Evolutionary conservation across 2,888 invertebrate species (phyloP), one percentile per base, ranked within the genome.

Genomic region (Coleophora flavipennella): DNA sequence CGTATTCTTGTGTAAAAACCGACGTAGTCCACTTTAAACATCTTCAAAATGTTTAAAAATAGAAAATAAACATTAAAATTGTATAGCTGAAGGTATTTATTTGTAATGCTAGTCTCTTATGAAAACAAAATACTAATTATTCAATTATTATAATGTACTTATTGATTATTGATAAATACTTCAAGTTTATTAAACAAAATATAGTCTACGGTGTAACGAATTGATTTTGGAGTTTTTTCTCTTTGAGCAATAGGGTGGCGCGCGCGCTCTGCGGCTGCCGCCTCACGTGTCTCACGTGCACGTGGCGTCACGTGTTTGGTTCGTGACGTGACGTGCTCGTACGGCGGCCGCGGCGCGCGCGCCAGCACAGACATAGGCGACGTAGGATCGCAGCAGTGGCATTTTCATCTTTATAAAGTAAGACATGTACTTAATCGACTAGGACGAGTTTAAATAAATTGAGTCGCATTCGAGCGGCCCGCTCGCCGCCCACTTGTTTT

Each of bases 51-150:
- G 80, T 81, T 83, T 79, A 70, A 75, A 67, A 76, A 79, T 78
- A 78, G 76, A 74, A 75, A 77, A 43, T 74, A 76, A 76, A 80
- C 78, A 79, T 80, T 75, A 70, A 81, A 74, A 78, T 79, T 80
- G 81, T 83, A 83, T 84, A 84, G 83, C 83, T 81, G 83, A 81
- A 78, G 76, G 74, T 83, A 81, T 84, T 84, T 78, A 81, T 84
- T 84, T 83, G 80, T 84, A 83, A 81, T 81, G 83, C 84, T 84
- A 84, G 84, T 83, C 79, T 84, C 81, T 83, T 83, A 81, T 81
- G 80, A 83, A 54, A 83, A 79, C 78, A 77, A 80, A 69, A 81
- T 80, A 84, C 81, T 84, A 84, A 84, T 79, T 80, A 84, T 83
- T 83, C 81, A 83, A 83, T 84, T 83, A 84, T 81, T 79, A 73